Conservation (phyloP, 2,888 invertebrate species). For the Exephanes ischioxanthus region DNA sequence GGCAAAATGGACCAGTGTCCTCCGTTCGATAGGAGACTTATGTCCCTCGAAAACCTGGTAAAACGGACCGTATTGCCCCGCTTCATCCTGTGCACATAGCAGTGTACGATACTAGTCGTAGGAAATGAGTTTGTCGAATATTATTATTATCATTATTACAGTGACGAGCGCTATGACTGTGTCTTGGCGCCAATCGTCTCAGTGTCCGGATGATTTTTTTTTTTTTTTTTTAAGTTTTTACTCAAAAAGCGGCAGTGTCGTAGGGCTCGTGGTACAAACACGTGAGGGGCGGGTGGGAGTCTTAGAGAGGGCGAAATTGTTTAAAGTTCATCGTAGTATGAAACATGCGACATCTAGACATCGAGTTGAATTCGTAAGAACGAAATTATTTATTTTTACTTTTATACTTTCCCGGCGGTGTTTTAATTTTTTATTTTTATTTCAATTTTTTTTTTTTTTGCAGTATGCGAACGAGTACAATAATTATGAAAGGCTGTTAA, state of each 20-base stretch:
- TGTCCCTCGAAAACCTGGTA: background rate
- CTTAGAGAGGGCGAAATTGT: conserved; percentile 69
- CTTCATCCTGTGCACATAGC: conserved; percentile 24
- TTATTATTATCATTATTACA: conserved; percentile 39
- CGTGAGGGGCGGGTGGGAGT: background rate
- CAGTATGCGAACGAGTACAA: conserved; percentile 57
- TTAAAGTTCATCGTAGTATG: conserved; percentile 78
- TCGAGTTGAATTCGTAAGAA: conserved; percentile 74
- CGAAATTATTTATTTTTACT: conserved; percentile 38
- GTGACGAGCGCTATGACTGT: conserved; percentile 35
- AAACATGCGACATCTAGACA: conserved; percentile 83
- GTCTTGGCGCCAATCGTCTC: conserved; percentile 60
- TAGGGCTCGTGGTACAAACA: conserved; percentile 30
- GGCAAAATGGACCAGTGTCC: background rate
- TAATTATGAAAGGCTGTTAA: conserved; percentile 52
- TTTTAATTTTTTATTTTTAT: conserved; percentile 35
- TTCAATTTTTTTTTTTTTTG: conserved; percentile 22
- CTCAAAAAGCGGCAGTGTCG: conserved; percentile 11
- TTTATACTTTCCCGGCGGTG: conserved; percentile 47
- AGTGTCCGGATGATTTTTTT: conserved; percentile 38
- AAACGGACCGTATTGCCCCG: background rate
- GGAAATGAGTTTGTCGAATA: conserved; percentile 32
- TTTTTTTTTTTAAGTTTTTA: background rate
- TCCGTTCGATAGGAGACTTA: background rate
- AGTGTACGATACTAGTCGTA: conserved; percentile 53